phyloP scores from a whole-genome alignment of 2,888 invertebrate genomes.

The Philopedon plagiatum region DNA sequence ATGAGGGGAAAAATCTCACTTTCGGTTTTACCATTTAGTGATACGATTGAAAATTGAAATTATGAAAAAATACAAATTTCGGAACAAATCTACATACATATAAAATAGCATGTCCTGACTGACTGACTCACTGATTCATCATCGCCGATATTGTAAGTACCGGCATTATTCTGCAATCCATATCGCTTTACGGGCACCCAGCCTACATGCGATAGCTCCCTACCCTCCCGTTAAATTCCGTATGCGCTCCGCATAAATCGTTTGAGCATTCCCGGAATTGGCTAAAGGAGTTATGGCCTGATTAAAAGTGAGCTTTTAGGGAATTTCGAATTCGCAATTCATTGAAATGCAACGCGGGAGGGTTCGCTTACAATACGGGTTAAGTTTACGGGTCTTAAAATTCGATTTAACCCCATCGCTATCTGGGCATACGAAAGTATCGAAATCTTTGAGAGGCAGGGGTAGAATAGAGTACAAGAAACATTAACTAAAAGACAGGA shows the following conservation, averaged over 20 bases:
- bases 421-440: background rate
- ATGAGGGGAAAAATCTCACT: too few species aligned
- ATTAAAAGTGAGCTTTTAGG: conserved; percentile 49
- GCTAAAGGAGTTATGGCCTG: conserved; percentile 45
- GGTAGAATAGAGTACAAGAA: too few species aligned
- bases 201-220: conserved; percentile 23
- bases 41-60: too few species aligned
- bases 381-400: conserved; percentile 44
- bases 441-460: background rate
- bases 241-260: conserved; percentile 41
- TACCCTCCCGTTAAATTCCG: conserved; percentile 16
- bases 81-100: too few species aligned
- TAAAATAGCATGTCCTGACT: too few species aligned
- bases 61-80: too few species aligned
- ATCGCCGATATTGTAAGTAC: too few species aligned
- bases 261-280: conserved; percentile 44
- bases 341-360: conserved; percentile 46
- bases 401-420: conserved; percentile 36
- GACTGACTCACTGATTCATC: too few species aligned
- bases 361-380: conserved; percentile 43
- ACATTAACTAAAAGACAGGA: too few species aligned
- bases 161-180: too few species aligned
- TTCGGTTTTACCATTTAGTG: too few species aligned
- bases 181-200: background rate
- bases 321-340: conserved; percentile 37